phyloP scores from a whole-genome alignment of 2,888 invertebrate species.

The Conops quadrifasciatus region DNA sequence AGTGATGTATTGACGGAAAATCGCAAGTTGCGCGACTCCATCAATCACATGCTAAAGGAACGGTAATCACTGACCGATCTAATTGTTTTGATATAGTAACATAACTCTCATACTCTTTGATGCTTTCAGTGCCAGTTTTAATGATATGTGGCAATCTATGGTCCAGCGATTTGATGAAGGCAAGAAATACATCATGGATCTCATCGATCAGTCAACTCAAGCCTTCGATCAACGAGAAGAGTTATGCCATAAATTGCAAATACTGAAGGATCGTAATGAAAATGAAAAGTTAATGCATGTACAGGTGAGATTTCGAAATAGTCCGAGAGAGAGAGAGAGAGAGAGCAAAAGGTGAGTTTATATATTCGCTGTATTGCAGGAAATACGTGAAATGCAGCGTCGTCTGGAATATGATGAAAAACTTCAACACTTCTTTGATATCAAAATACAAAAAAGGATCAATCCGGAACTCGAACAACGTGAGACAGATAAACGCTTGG shows the following conservation, averaged over 20 bases:
- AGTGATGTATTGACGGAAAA: conserved; percentile 80
- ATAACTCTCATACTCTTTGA: background rate
- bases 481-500: conserved; percentile 75
- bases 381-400: conserved; percentile 87
- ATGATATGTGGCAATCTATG: conserved; percentile 80
- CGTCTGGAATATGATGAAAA: conserved; percentile 86
- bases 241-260: conserved; percentile 80
- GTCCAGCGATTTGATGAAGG: conserved; percentile 79
- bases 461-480: conserved; percentile 79
- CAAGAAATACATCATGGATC: conserved; percentile 82
- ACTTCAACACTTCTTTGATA: conserved; percentile 83
- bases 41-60: conserved; percentile 83
- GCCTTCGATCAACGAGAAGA: conserved; percentile 90
- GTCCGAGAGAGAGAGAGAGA: background rate
- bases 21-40: conserved; percentile 76
- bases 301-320: conserved; percentile 62
- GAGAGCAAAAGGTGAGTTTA: background rate
- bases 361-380: conserved; percentile 63
- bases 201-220: conserved; percentile 87
- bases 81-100: background rate
- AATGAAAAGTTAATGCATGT: conserved; percentile 74
- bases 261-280: conserved; percentile 80
- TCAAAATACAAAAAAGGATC: conserved; percentile 82
- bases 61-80: conserved; percentile 65
- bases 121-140: conserved; percentile 76